Evolutionary conservation across 1,140 invertebrate genomes (phyloP).

Genomic region (Campoletis sonorensis): DNA sequence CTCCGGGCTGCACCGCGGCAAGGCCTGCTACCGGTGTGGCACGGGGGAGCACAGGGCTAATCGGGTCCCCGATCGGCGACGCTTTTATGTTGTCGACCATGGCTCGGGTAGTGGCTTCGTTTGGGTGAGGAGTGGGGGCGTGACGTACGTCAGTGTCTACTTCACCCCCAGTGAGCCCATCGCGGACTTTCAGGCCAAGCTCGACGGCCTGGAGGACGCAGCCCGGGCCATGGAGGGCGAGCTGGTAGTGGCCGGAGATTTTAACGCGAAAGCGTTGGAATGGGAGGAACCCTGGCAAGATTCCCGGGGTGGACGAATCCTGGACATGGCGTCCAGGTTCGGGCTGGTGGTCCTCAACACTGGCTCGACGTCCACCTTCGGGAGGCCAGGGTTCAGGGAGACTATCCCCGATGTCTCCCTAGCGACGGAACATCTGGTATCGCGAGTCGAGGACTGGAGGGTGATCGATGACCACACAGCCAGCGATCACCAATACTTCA

Average conservation of each 20-base stretch:
- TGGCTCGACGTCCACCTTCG: conserved; percentile 47
- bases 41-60: background rate
- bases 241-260: conserved; percentile 54
- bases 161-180: conserved; percentile 51
- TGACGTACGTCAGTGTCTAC: conserved; percentile 47
- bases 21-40: background rate
- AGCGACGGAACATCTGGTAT: conserved; percentile 33
- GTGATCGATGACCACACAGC: conserved; percentile 57
- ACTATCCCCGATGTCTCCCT: conserved; percentile 41
- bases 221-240: conserved; percentile 18
- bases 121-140: conserved; percentile 39
- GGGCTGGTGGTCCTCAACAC: conserved; percentile 49
- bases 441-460: conserved; percentile 22
- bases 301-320: conserved; percentile 48
- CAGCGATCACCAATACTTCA: conserved; percentile 64
- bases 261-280: conserved; percentile 54
- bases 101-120: conserved; percentile 20
- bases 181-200: conserved; percentile 37
- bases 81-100: no score
- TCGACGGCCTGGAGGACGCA: conserved; percentile 31
- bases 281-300: conserved; percentile 49
- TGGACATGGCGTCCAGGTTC: conserved; percentile 47
- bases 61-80: background rate
- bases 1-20: background rate
- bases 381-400: conserved; percentile 42